Base-by-base conservation (phyloP, 2,888 invertebrate genomes). In the Torymus auratus region DNA sequence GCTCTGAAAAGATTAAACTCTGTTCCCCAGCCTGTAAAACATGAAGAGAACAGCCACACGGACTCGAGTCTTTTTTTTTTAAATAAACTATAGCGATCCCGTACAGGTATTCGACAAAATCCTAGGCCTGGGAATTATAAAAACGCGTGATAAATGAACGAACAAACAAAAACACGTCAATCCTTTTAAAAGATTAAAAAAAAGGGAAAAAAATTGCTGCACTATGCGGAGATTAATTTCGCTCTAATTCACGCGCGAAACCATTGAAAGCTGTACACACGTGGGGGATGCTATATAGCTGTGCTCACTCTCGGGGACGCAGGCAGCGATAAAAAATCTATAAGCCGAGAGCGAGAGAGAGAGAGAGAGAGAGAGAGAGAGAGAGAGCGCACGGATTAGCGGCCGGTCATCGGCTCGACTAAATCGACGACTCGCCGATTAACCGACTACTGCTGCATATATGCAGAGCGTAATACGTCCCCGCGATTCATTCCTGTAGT, bases 371-470 rank as follows among this genome's bases (percentile, higher is more conserved):
- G n/a, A 4, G 28, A 28, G 28, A 28, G 28, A 41, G 41, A 41
- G 41, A 41, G 41, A 41, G 58, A 28, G 41, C 52, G 74, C n/a
- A 52, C 20, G 64, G 75, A 80, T 80, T 80, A 72, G 71, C 62
- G 52, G 17, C 41, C 14, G 28, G 20, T 50, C 55, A 53, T 70
- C 58, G 65, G 28, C 65, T 50, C 17, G 17, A 23, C 73, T 74
- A 52, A 74, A 80, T 53, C 67, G 70, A 75, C 80, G 71, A 80
- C 67, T 80, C 61, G 55, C 53, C 64, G 70, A n/a, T 70, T 74
- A 28, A 58, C 68, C 14, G 67, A 73, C 41, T 55, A 73, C 41
- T 55, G 41, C 52, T 60, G 56, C 56, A 70, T 13, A 53, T 64
- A 12, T 62, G 28, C 17, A 62, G 12, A 62, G 3, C 41, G 41